A percentile compares a stretch with the other conserved stretches of the same genome.
These are phyloP conservation scores for Limnephilus lunatus DNA, from an alignment of 2,888 invertebrate species.

Conservation along the genomic window DNA sequence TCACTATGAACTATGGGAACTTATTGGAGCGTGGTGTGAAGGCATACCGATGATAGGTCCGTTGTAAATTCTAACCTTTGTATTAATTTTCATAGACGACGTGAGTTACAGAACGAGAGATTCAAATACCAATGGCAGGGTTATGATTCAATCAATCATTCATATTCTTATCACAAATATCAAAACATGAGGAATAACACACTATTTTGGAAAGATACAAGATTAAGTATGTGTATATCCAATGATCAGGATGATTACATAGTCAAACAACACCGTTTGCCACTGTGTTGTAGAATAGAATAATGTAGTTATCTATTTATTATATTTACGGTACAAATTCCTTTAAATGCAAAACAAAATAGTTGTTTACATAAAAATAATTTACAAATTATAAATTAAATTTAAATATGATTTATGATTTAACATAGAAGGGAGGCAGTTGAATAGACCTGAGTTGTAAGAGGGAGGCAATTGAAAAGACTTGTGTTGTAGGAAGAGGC, in stretches of 20 bases:
- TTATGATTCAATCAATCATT: background rate
- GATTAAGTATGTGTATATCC: background rate
- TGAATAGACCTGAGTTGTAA: no score
- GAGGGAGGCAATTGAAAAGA: no score
- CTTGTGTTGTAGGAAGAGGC: no score
- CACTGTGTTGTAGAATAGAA: background rate
- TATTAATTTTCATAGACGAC: background rate
- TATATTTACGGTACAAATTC: no score
- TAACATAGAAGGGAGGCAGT: no score
- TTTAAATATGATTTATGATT: no score
- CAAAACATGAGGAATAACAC: background rate
- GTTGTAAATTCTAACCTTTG: background rate
- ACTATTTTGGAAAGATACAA: background rate
- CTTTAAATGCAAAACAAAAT: no score
- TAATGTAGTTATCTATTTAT: background rate
- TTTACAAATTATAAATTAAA: no score
- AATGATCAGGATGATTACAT: background rate
- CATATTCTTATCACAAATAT: background rate
- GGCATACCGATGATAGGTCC: background rate
- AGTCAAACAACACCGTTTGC: background rate
- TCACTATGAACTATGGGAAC: background rate
- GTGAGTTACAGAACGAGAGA: background rate
- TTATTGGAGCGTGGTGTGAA: background rate
- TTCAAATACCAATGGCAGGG: background rate
- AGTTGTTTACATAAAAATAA: no score